Evolutionary conservation across 1,140 invertebrate species (phyloP).

Genomic region (Magallana angulata): DNA sequence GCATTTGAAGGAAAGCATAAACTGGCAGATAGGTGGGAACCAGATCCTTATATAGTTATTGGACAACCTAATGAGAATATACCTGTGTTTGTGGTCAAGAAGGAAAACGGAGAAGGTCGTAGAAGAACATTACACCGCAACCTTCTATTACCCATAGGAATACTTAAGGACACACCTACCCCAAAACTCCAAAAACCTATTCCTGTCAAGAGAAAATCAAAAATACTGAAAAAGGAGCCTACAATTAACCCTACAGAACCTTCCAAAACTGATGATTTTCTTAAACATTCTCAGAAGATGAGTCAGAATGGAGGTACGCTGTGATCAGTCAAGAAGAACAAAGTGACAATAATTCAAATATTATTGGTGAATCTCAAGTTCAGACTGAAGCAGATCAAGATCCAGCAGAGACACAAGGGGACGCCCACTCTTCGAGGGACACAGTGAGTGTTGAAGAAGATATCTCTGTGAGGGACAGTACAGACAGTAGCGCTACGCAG

Average conservation of each 20-base stretch:
- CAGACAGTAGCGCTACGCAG: conserved; percentile 31
- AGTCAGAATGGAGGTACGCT: conserved; percentile 15
- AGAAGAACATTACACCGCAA: conserved; percentile 48
- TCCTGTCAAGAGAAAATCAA: not conserved
- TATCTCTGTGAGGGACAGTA: not conserved
- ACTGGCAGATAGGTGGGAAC: conserved; percentile 49
- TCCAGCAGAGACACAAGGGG: conserved; percentile 31
- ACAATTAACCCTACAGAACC: too few species aligned
- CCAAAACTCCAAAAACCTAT: not conserved
- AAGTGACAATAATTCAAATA: conserved; percentile 39
- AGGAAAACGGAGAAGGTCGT: conserved; percentile 24
- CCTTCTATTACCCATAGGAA: conserved; percentile 46
- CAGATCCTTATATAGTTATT: conserved; percentile 38
- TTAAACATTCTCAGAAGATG: conserved; percentile 21
- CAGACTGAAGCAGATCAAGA: conserved; percentile 25
- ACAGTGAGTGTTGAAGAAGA: conserved; percentile 27
- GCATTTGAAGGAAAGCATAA: conserved; percentile 52
- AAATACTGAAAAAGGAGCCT: not conserved
- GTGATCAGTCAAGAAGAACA: conserved; percentile 12
- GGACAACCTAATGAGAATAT: conserved; percentile 47
- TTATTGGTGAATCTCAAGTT: conserved; percentile 34
- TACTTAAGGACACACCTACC: conserved; percentile 11
- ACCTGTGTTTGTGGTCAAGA: conserved; percentile 48
- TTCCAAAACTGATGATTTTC: not conserved
- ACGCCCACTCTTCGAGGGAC: conserved; percentile 37